These are phyloP conservation scores for Sinopyrophorus schimmeli DNA, from an alignment of 2,888 invertebrate species.

Conservation along the genomic window DNA sequence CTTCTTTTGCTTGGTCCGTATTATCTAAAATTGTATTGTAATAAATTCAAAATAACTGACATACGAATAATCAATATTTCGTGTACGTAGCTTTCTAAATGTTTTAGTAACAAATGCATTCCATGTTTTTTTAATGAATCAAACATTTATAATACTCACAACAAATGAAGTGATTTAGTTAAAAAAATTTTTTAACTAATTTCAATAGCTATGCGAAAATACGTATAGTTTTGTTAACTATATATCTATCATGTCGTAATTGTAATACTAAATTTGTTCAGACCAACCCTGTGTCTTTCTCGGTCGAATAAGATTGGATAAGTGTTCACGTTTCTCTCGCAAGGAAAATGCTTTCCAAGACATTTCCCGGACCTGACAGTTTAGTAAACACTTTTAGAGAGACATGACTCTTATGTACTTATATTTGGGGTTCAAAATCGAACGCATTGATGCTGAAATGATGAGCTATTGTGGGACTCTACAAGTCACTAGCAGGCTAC, in stretches of 20 bases:
- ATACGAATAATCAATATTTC: no score
- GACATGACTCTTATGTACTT: slow-evolving; percentile 38
- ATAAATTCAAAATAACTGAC: no score
- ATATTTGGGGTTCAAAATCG: slow-evolving; percentile 37
- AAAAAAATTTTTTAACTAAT: no score
- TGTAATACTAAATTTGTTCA: slow-evolving; percentile 15
- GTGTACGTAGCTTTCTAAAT: no score
- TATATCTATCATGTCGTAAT: no score
- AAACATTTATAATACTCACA: no score
- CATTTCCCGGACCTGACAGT: slow-evolving; percentile 55
- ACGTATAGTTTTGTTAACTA: no score
- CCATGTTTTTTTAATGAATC: no score
- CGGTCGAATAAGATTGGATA: slow-evolving; percentile 51
- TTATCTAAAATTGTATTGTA: no score
- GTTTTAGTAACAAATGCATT: no score
- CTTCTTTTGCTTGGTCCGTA: slow-evolving; percentile 20
- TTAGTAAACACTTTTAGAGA: slow-evolving; percentile 54
- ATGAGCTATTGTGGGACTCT: slow-evolving; percentile 56
- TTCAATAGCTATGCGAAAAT: no score
- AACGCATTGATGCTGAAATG: slow-evolving; percentile 44
- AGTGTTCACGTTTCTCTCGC: slow-evolving; percentile 51
- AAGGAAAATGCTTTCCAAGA: slow-evolving; percentile 54
- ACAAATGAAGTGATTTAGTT: no score
- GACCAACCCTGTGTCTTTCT: slow-evolving; percentile 29
- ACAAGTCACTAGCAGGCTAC: slow-evolving; percentile 54